Percentiles rank a stretch among this genome's conserved stretches.
Evolutionary conservation across 2,888 invertebrate genomes (phyloP).

Genomic region (Antheraea yamamai): DNA sequence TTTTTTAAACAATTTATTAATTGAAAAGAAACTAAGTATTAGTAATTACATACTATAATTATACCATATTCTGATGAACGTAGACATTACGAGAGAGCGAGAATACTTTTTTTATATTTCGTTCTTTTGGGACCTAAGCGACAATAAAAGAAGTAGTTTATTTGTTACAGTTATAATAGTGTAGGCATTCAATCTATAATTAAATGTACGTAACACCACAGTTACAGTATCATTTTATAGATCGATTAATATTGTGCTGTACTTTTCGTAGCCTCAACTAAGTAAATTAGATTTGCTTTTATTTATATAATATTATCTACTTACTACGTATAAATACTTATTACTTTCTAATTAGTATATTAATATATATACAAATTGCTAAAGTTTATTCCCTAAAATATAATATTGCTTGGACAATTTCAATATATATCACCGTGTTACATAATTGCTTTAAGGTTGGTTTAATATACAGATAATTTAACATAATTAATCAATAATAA

Average conservation of each 20-base stretch:
- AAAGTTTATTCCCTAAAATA: slow-evolving; percentile 31
- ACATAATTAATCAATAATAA: not conserved
- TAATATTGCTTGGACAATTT: slow-evolving; percentile 15
- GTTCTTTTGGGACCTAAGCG: too few relatives aligned
- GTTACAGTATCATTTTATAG: not conserved
- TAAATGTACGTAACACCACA: not conserved
- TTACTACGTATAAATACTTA: slow-evolving; percentile 39
- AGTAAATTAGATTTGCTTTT: slow-evolving; percentile 56
- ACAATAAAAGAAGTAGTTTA: too few relatives aligned
- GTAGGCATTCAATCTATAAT: not conserved
- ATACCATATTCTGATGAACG: not conserved
- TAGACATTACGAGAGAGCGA: too few relatives aligned
- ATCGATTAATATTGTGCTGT: not conserved
- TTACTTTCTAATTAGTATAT: slow-evolving; percentile 15
- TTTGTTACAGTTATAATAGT: too few relatives aligned
- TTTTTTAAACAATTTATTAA: not conserved
- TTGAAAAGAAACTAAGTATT: not conserved
- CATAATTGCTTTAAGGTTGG: slow-evolving; percentile 17
- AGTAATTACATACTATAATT: not conserved
- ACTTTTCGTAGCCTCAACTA: not conserved
- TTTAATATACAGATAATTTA: not conserved
- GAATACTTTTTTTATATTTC: too few relatives aligned
- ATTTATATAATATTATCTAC: slow-evolving; percentile 35
- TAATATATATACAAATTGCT: slow-evolving; percentile 8
- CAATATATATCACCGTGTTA: slow-evolving; percentile 21